phyloP scores from a whole-genome alignment of 2,888 invertebrate genomes.

The Emmelina monodactyla region DNA sequence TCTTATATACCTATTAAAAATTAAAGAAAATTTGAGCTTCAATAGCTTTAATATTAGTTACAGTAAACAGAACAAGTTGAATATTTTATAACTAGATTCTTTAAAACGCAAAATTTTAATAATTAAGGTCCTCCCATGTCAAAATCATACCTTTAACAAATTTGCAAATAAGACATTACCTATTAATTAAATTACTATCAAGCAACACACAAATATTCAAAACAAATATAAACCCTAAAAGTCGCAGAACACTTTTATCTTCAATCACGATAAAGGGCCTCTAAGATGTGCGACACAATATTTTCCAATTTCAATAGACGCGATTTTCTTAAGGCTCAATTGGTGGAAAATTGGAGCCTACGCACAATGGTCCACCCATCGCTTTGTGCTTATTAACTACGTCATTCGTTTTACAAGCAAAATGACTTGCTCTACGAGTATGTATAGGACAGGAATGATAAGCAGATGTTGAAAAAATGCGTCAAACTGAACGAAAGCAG shows the following conservation, averaged over 20 bases:
- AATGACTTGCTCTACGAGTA: not conserved
- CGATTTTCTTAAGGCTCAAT: not conserved
- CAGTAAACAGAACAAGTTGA: too few species aligned
- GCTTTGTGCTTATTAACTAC: conserved; percentile 1
- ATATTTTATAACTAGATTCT: too few species aligned
- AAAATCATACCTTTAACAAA: too few species aligned
- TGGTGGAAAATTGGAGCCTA: not conserved
- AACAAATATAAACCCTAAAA: not conserved
- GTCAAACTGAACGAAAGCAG: too few species aligned
- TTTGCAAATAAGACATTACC: too few species aligned
- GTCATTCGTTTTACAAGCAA: conserved; percentile 5
- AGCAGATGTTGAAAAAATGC: not conserved
- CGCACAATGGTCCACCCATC: not conserved
- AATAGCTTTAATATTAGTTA: too few species aligned
- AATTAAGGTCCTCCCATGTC: too few species aligned
- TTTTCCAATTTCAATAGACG: not conserved
- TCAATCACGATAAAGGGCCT: too few species aligned
- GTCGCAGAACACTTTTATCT: too few species aligned
- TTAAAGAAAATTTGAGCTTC: too few species aligned
- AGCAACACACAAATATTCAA: not conserved
- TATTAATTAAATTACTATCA: not conserved
- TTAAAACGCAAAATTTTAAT: too few species aligned
- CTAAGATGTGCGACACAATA: not conserved
- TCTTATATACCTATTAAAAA: too few species aligned
- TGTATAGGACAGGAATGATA: not conserved